phyloP scores from a whole-genome alignment of 2,888 invertebrate genomes.

The Drosophila diplacantha region DNA sequence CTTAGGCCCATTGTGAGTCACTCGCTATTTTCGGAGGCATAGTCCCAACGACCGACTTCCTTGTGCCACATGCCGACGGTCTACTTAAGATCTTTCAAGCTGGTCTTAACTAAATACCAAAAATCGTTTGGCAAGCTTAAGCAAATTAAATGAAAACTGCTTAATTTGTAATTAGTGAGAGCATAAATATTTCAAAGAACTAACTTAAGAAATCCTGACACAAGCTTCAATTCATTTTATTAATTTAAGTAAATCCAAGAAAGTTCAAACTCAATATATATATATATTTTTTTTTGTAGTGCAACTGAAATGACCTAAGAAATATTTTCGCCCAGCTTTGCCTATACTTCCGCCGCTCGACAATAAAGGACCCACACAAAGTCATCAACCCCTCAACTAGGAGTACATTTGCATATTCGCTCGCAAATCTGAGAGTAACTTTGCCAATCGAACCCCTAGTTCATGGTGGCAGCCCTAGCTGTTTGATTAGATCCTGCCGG shows the following conservation, averaged over 20 bases:
- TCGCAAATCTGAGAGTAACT: conserved; percentile 23
- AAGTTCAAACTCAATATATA: neutral
- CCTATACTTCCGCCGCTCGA: neutral
- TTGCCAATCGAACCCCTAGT: conserved; percentile 15
- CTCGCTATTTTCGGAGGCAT: neutral
- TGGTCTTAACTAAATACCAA: neutral
- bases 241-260: no score
- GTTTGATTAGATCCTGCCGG: conserved; percentile 31
- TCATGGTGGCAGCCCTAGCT: conserved; percentile 17
- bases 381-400: conserved; percentile 1
- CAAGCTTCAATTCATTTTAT: no score
- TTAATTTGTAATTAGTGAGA: neutral
- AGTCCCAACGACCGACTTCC: neutral
- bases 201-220: neutral
- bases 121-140: neutral
- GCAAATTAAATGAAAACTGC: neutral
- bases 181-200: no score
- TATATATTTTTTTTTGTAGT: no score
- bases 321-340: neutral
- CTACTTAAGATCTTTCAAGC: neutral
- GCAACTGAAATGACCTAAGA: no score
- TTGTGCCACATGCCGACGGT: neutral
- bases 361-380: neutral
- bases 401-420: conserved; percentile 21
- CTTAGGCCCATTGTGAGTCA: conserved; percentile 20